Evolutionary conservation across 1,140 invertebrate genomes (phyloP), one percentile per base, ranked within the genome.

Genomic region (Ceratina calcarata): DNA sequence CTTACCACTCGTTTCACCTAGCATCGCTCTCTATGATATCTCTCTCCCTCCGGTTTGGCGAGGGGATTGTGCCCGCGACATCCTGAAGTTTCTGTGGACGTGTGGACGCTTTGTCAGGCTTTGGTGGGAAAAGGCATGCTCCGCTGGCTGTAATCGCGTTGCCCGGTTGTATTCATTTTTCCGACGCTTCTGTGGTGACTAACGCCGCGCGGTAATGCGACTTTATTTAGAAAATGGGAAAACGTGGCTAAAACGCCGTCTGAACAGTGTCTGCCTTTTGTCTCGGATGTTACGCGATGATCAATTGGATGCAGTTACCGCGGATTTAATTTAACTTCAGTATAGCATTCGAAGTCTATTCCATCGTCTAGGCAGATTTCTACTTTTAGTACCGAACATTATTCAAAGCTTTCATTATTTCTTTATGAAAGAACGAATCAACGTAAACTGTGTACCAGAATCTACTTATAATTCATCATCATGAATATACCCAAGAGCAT

Each of bases 61-160:
- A 27, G 49, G 51, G 49, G 57, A 69, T 24, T 18, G 66, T 60
- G 49, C 61, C 61, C 16, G 58, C 15, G 68, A 57, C 67, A 64
- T 78, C 75, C 75, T 55, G 75, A 71, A 55, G 68, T 78, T 61
- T 32, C 76, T 62, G 53, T 55, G 0, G 18, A 55, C 49, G 65
- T 27, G 75, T 7, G 55, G 75, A 61, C 55, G 65, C 66, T 77
- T 77, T 70, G 75, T 77, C 57, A 60, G 45, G 15, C 49, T 22
- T 6, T 18, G 32, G 57, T 49, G 51, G 22, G 74, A 45, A 24
- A 69, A 49, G 49, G 74, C 24, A 60, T 32, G 74, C 73, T 75
- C 53, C 20, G 51, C 2, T 53, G 61, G 12, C 16, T 57, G 53
- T 66, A 57, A 75, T 66, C 72, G 51, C 61, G 45, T 74, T 51